These are phyloP conservation scores for Acanthopagrus latus DNA, from an alignment of 2,797 vertebrate genomes.

Conservation along the genomic window DNA sequence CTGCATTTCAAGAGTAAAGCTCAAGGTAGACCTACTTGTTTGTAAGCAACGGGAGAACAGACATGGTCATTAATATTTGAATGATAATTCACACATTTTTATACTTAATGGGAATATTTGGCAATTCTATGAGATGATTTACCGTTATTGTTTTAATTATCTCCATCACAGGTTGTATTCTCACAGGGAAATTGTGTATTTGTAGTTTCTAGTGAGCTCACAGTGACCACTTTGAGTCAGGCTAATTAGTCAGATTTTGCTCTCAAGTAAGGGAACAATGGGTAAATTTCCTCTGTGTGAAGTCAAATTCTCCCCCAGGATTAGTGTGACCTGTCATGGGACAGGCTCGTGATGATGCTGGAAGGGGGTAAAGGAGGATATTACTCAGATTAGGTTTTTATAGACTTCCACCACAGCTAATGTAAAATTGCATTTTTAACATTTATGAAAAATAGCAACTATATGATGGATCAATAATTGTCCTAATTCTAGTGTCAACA, in stretches of 20 bases:
- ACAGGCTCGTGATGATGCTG: conserved; percentile 54
- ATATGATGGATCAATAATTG: not conserved
- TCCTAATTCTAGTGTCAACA: not conserved
- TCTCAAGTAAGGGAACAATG: not conserved
- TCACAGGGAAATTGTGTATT: not conserved
- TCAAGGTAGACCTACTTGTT: too few species aligned
- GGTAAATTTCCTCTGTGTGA: not conserved
- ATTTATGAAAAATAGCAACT: not conserved
- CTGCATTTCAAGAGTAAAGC: not conserved
- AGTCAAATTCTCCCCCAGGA: conserved; percentile 9
- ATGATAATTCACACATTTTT: too few species aligned
- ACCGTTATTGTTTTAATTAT: not conserved
- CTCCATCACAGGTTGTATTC: too few species aligned
- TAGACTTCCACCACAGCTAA: not conserved
- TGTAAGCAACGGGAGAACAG: too few species aligned
- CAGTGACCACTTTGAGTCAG: not conserved
- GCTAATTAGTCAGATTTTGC: not conserved
- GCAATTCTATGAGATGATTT: not conserved
- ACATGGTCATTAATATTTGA: not conserved
- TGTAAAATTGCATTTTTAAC: not conserved
- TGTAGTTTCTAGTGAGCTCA: not conserved
- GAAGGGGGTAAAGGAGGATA: not conserved
- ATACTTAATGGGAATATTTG: too few species aligned
- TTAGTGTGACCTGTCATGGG: conserved; percentile 60
- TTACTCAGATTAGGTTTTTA: not conserved